These are phyloP conservation scores for Todiramphus chloris DNA, from an alignment of 2,113 vertebrate genomes.

Conservation along the genomic window DNA sequence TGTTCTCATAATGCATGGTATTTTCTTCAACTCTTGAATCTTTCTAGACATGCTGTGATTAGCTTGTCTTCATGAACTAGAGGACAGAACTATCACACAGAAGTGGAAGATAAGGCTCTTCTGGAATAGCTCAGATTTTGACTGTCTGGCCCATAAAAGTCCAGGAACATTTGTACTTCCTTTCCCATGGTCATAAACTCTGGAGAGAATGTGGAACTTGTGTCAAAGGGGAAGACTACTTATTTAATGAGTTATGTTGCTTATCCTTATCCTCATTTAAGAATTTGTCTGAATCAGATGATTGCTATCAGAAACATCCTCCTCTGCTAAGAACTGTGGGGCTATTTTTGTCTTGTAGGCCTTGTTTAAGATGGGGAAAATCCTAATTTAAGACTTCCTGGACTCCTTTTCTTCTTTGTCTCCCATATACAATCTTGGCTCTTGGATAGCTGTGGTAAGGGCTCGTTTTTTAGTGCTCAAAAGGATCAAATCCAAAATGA, in stretches of 20 bases:
- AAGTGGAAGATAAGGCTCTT: constrained; percentile 33
- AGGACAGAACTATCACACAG: not conserved
- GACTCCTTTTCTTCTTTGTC: not conserved
- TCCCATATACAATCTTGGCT: not conserved
- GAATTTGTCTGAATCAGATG: constrained; percentile 43
- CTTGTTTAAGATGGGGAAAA: not conserved
- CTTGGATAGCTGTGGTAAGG: not conserved
- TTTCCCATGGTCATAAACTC: constrained; percentile 66
- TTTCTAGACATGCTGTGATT: constrained; percentile 26
- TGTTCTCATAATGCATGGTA: not conserved
- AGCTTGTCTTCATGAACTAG: not conserved
- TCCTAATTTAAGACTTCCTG: constrained; percentile 42
- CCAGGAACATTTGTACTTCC: constrained; percentile 45
- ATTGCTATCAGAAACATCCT: constrained; percentile 52
- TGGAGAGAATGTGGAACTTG: constrained; percentile 43
- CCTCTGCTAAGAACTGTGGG: not conserved
- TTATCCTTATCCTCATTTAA: constrained; percentile 58
- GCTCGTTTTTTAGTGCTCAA: not conserved
- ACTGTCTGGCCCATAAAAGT: constrained; percentile 30
- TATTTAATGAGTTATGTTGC: constrained; percentile 47
- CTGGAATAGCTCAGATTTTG: constrained; percentile 48
- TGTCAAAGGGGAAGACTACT: constrained; percentile 42
- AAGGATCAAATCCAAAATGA: not conserved
- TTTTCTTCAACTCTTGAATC: constrained; percentile 12
- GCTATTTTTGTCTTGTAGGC: not conserved